Evolutionary conservation across 2,113 vertebrate species (phyloP).

Genomic region (Cyanoramphus novaezelandiae): DNA sequence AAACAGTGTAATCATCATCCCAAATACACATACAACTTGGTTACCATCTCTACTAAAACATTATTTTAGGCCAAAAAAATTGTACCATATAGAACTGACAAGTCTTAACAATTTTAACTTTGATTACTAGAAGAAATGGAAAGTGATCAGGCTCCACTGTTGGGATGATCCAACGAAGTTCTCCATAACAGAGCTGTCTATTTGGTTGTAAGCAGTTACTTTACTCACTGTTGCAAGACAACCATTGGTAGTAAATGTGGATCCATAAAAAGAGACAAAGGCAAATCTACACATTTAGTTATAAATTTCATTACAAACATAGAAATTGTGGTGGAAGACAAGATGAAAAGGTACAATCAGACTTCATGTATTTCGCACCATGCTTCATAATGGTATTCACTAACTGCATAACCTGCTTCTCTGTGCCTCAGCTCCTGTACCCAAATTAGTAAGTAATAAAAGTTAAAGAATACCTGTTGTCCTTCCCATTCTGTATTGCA

Average conservation of each 20-base stretch:
- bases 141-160: background rate
- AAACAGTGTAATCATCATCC: background rate
- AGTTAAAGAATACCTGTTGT: conserved; percentile 85
- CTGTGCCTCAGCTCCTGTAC: background rate
- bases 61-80: background rate
- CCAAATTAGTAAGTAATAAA: background rate
- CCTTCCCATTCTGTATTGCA: conserved; percentile 93
- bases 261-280: background rate
- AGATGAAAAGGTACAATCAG: background rate
- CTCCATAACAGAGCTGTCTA: background rate
- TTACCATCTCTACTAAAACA: background rate
- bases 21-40: background rate
- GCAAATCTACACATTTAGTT: background rate
- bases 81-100: rapidly evolving
- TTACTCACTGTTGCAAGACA: background rate
- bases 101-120: background rate
- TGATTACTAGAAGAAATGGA: background rate
- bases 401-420: background rate
- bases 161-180: background rate
- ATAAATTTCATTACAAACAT: background rate
- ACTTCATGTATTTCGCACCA: background rate
- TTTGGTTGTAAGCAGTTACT: background rate
- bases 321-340: background rate
- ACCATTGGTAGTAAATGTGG: background rate
- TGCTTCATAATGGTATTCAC: background rate